Evolutionary conservation across 2,113 vertebrate genomes (phyloP), one percentile per base, ranked within the genome.

Genomic region (Poecile atricapillus): DNA sequence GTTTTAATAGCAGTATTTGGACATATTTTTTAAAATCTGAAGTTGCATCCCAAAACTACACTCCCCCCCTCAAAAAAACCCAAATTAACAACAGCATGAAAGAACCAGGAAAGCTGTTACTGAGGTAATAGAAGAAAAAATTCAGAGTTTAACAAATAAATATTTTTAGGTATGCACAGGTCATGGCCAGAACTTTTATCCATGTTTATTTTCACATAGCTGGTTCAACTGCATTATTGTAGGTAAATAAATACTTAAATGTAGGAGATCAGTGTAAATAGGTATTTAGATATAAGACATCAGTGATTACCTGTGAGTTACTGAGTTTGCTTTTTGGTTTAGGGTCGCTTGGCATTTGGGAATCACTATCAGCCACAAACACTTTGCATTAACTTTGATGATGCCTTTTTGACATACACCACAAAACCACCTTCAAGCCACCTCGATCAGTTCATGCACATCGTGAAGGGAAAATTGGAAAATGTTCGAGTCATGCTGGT

Each of bases 401-500:
- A 99, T 78, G 99, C 99, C 89, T 99, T 99, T 97, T 95, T 99
- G 96, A 99, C 99, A 0, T 99, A 99, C 0, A 98, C 99, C 89
- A 99, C 99, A 90, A 99, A 99, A 95, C 99, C 99, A n/a, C 99
- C 99, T 67, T 99, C 99, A 27, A 99, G 99, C 97, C 99, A 99
- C 93, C 98, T 99, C 74, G 99, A 99, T 95, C 98, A 99, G 87
- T 99, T 98, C 96, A 99, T 99, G 99, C 99, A 99, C 97, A 99
- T 99, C 1, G 97, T 99, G 87, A 99, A 99, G 95, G 99, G 99
- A 74, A 99, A 99, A 39, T 82, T 99, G 96, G 99, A 99, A 97
- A 99, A 99, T 50, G 99, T 99, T 22, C 98, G 99, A 15, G 99
- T 99, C 81, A 99, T 99, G 99, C 98, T 99, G 92, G 99, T 99